These are phyloP conservation scores for Rhabditoides inermis DNA, from an alignment of 2,888 invertebrate species.

Conservation along the genomic window DNA sequence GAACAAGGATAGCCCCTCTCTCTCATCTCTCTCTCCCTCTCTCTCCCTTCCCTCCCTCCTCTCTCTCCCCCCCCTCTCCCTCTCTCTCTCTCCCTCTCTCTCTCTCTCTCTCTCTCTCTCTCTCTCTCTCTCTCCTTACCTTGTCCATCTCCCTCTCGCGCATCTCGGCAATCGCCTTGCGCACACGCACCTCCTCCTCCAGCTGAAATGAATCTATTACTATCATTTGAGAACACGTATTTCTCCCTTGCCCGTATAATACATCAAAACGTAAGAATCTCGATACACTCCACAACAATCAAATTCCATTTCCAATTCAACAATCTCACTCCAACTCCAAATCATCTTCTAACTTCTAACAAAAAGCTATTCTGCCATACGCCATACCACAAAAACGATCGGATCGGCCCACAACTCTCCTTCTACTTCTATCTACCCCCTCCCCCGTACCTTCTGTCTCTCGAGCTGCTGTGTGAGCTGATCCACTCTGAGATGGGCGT, in stretches of 20 bases:
- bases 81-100: too few species aligned
- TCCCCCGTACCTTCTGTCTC: constrained; percentile 12
- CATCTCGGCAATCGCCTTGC: constrained; percentile 7
- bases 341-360: too few species aligned
- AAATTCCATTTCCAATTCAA: too few species aligned
- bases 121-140: not conserved
- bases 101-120: not conserved
- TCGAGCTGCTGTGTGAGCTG: constrained; percentile 20
- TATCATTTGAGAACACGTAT: too few species aligned
- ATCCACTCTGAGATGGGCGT: constrained; percentile 65
- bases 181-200: constrained; percentile 15
- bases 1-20: not conserved
- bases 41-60: too few species aligned
- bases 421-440: not conserved
- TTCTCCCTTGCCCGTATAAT: too few species aligned
- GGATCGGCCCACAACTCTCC: too few species aligned
- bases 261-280: too few species aligned
- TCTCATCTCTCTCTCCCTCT: not conserved
- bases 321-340: too few species aligned
- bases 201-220: constrained; percentile 9
- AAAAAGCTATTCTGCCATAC: too few species aligned
- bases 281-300: too few species aligned
- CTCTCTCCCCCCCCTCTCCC: not conserved
- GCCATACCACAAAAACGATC: too few species aligned
- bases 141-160: constrained; percentile 12